Conservation (phyloP, 2,113 vertebrate genomes). For the Casuarius casuarius region DNA sequence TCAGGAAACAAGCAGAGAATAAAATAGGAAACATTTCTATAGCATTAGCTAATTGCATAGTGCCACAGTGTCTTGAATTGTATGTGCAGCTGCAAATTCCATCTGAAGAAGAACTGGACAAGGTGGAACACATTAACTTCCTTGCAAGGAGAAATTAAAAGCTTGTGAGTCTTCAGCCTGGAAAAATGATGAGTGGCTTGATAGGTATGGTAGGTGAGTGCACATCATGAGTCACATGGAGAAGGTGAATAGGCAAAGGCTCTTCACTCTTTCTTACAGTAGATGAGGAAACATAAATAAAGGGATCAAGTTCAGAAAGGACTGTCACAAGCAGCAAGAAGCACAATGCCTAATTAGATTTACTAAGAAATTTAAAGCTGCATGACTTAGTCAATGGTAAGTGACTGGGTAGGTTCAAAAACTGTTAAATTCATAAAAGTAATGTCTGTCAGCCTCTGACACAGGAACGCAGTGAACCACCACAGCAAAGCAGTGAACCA, state of each 20-base stretch:
- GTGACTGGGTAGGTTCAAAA: not conserved
- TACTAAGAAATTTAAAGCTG: not conserved
- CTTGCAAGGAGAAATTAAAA: not conserved
- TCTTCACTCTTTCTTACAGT: not conserved
- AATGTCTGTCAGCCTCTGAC: not conserved
- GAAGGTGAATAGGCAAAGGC: not conserved
- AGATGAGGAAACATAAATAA: not conserved
- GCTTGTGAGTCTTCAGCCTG: not conserved
- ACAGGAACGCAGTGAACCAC: not conserved
- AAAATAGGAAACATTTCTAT: not conserved
- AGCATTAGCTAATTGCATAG: not conserved
- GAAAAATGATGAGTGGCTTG: not conserved
- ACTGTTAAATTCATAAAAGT: not conserved
- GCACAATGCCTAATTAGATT: not conserved
- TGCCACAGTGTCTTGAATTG: not conserved
- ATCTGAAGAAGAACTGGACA: not conserved
- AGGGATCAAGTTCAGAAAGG: not conserved
- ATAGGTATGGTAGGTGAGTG: not conserved
- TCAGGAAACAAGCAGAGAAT: not conserved
- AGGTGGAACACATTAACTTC: not conserved
- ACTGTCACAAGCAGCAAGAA: not conserved
- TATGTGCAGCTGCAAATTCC: not conserved
- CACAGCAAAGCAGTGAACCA: not conserved
- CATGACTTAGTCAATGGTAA: not conserved
- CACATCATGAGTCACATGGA: not conserved